Base-by-base conservation (phyloP, 1,140 invertebrate species). In the Zaprionus gabonicus region DNA sequence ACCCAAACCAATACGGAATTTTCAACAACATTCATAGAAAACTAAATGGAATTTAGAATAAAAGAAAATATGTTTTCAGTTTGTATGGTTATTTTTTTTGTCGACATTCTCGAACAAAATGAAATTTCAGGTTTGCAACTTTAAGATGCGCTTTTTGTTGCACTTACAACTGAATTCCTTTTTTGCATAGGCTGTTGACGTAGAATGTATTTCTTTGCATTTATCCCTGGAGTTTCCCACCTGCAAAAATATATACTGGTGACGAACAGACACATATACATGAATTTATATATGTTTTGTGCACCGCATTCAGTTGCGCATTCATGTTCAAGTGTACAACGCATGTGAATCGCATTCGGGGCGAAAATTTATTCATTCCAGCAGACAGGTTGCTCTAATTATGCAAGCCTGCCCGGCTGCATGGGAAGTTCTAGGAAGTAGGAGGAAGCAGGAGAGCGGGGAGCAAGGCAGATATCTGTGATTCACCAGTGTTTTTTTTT, bases 311-410 rank as follows among this genome's bases (percentile, higher is more conserved):
- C 66, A 58, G 51, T 27, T 59, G 44, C 23, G 67, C 69, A 71
- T 71, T 76, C 73, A 71, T 71, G 56, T 71, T 71, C 68, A 76
- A 71, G 68, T 65, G 62, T 84, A 62, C 63, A 65, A 46, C 51
- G 64, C 53, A 67, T 76, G 46, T 60, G 72, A 64, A 56, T 73
- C 71, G 69, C 59, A 60, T 75, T 74, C 82, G 74, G 27, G 63
- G 51, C 63, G 68, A 64, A 81, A 78, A 84, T 84, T 84, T 85
- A 84, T 84, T 84, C 81, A 85, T 84, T 84, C 71, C 60, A 49
- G 69, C 78, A 84, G 82, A 84, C 82, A 74, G 68, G 70, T 34
- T 81, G 74, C 78, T 84, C 82, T 84, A 84, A 84, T 84, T 84
- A 84, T 84, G 82, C 82, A 77, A 66, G 66, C 60, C 53, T 51